Conservation (phyloP, 2,113 vertebrate species). For the Mola mola region DNA sequence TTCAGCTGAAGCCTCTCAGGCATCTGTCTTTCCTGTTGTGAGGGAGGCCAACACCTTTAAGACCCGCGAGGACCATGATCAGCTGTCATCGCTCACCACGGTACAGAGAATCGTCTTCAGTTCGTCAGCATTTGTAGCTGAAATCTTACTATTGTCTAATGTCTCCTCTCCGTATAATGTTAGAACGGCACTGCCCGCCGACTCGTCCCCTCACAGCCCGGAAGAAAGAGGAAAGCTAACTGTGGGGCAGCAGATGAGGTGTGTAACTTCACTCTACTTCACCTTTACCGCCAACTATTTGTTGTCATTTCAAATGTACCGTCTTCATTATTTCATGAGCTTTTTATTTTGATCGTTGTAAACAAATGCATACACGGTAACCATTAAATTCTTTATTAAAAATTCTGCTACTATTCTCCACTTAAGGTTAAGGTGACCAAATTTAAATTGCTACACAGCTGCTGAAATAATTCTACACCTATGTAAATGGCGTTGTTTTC, state of each 20-base stretch:
- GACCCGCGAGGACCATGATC: slow-evolving; percentile 81
- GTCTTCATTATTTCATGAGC: background rate
- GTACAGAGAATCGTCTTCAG: slow-evolving; percentile 42
- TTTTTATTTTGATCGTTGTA: background rate
- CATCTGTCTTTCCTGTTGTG: slow-evolving; percentile 85
- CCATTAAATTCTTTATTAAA: too few relatives aligned
- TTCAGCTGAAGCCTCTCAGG: slow-evolving; percentile 85
- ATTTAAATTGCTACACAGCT: background rate
- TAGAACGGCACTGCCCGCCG: slow-evolving; percentile 89
- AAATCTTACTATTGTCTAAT: background rate
- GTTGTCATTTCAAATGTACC: background rate
- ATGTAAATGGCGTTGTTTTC: too few relatives aligned
- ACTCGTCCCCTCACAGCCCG: slow-evolving; percentile 84
- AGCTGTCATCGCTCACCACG: slow-evolving; percentile 75
- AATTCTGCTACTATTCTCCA: too few relatives aligned
- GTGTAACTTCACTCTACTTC: background rate
- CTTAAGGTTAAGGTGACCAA: background rate
- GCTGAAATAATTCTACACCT: background rate
- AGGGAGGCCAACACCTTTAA: slow-evolving; percentile 80
- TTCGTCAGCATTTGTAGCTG: background rate
- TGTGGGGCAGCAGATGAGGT: slow-evolving; percentile 90
- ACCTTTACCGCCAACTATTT: background rate
- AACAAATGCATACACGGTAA: too few relatives aligned
- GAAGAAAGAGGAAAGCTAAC: slow-evolving; percentile 90
- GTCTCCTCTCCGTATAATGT: background rate